A percentile compares a stretch with the other conserved stretches of the same genome.
Conservation (phyloP, 2,888 invertebrate genomes). For the Drymonia ruficornis region DNA sequence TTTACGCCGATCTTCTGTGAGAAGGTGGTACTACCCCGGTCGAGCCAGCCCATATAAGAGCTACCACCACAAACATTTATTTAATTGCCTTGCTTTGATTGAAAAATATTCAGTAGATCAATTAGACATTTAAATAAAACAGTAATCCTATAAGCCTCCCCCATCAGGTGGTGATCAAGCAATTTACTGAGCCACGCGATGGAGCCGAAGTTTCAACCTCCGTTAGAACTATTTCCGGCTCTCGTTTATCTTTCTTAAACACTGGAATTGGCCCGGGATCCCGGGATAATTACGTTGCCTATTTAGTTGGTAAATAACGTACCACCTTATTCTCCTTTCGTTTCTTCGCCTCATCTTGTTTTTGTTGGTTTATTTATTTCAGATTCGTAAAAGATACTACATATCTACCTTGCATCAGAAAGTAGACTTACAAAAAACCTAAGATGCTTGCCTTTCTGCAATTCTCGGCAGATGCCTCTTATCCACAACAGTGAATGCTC, state of each 20-base stretch:
- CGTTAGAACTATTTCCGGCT: slow-evolving; percentile 71
- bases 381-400: too few relatives aligned
- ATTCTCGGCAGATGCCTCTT: not conserved
- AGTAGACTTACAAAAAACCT: too few relatives aligned
- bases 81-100: too few relatives aligned
- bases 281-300: slow-evolving; percentile 77
- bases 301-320: slow-evolving; percentile 68
- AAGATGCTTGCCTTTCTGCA: too few relatives aligned
- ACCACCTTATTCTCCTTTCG: slow-evolving; percentile 56
- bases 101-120: not conserved
- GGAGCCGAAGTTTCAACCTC: slow-evolving; percentile 65
- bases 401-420: too few relatives aligned
- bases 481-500: not conserved
- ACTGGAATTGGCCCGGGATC: slow-evolving; percentile 79
- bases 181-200: slow-evolving; percentile 63
- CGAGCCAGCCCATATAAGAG: too few relatives aligned
- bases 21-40: too few relatives aligned
- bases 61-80: too few relatives aligned
- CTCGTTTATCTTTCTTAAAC: slow-evolving; percentile 84
- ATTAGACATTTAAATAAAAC: slow-evolving; percentile 47
- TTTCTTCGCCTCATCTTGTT: slow-evolving; percentile 43
- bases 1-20: too few relatives aligned
- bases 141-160: slow-evolving; percentile 50
- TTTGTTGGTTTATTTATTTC: slow-evolving; percentile 6
- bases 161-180: slow-evolving; percentile 49